A percentile compares a stretch with the other conserved stretches of the same genome.
Evolutionary conservation across 2,113 vertebrate genomes (phyloP).

Genomic region (Nesogale talazaci): DNA sequence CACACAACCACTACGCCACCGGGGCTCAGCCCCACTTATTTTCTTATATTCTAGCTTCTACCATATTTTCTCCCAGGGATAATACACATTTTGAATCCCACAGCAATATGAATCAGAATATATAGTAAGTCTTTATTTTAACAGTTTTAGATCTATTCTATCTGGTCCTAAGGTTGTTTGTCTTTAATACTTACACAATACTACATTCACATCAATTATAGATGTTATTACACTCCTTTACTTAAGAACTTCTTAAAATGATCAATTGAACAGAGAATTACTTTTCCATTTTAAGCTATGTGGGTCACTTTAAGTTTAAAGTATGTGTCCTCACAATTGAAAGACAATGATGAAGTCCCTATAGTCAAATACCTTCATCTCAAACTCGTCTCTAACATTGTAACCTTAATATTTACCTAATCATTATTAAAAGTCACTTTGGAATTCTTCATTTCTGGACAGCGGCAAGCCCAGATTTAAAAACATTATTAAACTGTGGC

Average conservation of each 20-base stretch:
- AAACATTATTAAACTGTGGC: background rate
- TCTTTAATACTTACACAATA: background rate
- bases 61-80: background rate
- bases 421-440: conserved; percentile 20
- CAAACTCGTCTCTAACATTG: background rate
- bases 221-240: background rate
- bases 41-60: background rate
- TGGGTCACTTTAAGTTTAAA: background rate
- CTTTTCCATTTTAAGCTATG: background rate
- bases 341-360: background rate
- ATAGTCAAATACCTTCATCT: background rate
- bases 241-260: conserved; percentile 25
- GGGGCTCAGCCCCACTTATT: no score
- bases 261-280: background rate
- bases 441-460: background rate
- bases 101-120: background rate
- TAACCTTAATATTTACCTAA: conserved; percentile 21
- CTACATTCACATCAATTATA: background rate
- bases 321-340: background rate
- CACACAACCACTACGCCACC: no score
- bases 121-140: background rate
- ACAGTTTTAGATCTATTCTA: background rate
- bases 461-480: background rate
- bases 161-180: background rate
- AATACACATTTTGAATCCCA: background rate